Base-by-base conservation (phyloP, 64 coral and sea anemone genomes). In the Stylophora pistillata region DNA sequence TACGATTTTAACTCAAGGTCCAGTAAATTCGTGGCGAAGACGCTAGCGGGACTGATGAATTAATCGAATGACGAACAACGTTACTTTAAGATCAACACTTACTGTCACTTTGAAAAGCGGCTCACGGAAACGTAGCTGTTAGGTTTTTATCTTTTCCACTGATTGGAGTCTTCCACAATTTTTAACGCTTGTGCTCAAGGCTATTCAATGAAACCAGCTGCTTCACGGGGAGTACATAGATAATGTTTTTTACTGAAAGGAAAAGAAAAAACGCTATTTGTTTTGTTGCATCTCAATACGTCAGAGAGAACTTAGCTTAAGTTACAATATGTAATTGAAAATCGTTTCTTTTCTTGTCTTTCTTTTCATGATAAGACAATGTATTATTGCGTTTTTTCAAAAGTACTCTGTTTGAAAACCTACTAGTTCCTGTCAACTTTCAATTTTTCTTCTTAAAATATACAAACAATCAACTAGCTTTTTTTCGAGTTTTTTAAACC, bases 181-280 rank as follows among this genome's bases (percentile, higher is more conserved):
- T 78, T 78, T 56, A 23, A 56, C 75, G n/a, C 75, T 10, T 27
- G 4, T 11, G 75, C 20, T 12, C 56, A 56, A 52, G 21, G 23
- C 56, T 78, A 78, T 78, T 78, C 23, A 78, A 78, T 78, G 12
- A 78, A 13, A 54, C 3, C 23, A 78, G 52, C 75, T 54, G 75
- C 18, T 78, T 21, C 23, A n/a, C 26, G 10, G 26, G 14, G 53
- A 56, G 13, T 55, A 4, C 37, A 47, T 47, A 47, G 37, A 47
- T 47, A 0, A 56, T 56, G 53, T 27, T 23, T 52, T 29, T 14
- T 56, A 56, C 56, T 78, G 12, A 5, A 78, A 55, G 5, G 41
- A 78, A 78, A 27, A 56, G 6, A 56, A 53, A 23, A 9, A 76
- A 26, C 75, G 27, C 26, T 55, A 56, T 55, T 78, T 78, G 23